A percentile compares a stretch with the other conserved stretches of the same genome.
These are phyloP conservation scores for Anoplolepis gracilipes DNA, from an alignment of 1,140 invertebrate genomes.

Conservation along the genomic window DNA sequence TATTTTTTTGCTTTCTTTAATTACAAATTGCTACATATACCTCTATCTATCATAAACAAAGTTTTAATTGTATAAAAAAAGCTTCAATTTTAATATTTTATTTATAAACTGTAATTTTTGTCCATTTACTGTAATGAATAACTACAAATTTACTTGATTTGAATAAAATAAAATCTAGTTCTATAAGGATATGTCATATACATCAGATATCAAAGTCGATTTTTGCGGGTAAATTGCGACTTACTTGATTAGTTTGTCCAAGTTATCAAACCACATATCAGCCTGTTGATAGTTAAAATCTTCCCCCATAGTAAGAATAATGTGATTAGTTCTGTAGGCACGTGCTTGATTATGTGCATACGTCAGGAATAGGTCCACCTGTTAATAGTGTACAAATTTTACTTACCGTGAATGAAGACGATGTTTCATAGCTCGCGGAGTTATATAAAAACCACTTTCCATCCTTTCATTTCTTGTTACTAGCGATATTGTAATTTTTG, in stretches of 20 bases:
- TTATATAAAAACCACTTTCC: background rate
- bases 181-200: background rate
- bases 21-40: too few relatives aligned
- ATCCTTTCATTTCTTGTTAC: conserved; percentile 11
- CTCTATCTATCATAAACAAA: too few relatives aligned
- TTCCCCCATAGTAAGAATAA: conserved; percentile 96
- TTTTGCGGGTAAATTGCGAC: background rate
- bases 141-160: background rate
- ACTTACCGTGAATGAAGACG: conserved; percentile 57
- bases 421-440: background rate
- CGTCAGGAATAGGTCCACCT: conserved; percentile 70
- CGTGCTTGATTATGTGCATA: conserved; percentile 82
- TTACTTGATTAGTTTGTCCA: conserved; percentile 95
- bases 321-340: conserved; percentile 89
- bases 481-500: background rate
- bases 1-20: too few relatives aligned
- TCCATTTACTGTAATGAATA: background rate
- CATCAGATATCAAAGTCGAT: background rate
- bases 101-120: background rate
- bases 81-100: background rate
- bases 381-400: conserved; percentile 44
- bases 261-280: conserved; percentile 92
- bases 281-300: conserved; percentile 96
- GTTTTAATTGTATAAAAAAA: background rate
- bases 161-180: background rate